A percentile compares a stretch with the other conserved stretches of the same genome.
phyloP scores from a whole-genome alignment of 2,113 vertebrate genomes.

The Silurus glanis region DNA sequence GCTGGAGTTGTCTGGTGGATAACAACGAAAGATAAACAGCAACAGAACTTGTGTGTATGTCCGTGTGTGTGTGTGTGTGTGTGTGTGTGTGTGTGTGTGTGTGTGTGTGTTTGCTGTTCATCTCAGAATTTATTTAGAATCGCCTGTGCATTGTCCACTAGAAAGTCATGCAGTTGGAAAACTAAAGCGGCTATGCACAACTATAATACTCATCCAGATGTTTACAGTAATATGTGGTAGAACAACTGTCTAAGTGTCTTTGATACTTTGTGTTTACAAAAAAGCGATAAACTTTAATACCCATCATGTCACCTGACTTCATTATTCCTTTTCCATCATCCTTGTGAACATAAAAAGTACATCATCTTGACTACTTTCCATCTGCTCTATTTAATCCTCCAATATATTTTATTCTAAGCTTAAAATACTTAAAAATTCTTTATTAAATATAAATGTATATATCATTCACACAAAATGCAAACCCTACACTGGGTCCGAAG shows the following conservation, averaged over 20 bases:
- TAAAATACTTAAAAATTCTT: too few species aligned
- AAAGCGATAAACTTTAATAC: background rate
- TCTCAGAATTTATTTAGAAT: constrained; percentile 16
- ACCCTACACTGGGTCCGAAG: background rate
- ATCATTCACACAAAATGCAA: background rate
- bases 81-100: constrained; percentile 20
- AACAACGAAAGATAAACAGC: constrained; percentile 64
- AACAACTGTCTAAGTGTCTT: background rate
- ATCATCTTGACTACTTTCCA: background rate
- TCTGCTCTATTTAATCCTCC: background rate
- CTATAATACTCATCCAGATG: background rate
- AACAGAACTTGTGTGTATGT: constrained; percentile 58
- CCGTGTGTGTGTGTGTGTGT: constrained; percentile 35
- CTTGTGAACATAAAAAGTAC: background rate
- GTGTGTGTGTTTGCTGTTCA: background rate
- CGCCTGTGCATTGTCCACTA: constrained; percentile 1
- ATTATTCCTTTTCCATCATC: background rate
- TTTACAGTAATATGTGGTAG: too few species aligned
- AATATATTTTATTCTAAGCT: background rate
- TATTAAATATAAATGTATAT: background rate
- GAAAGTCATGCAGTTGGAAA: background rate
- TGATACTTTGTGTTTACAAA: background rate
- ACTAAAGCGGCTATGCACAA: background rate
- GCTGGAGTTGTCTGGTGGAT: constrained; percentile 62
- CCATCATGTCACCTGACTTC: background rate